These are phyloP conservation scores for Pseudorhombus dupliciocellatus DNA, from an alignment of 2,113 vertebrate genomes.

Conservation along the genomic window DNA sequence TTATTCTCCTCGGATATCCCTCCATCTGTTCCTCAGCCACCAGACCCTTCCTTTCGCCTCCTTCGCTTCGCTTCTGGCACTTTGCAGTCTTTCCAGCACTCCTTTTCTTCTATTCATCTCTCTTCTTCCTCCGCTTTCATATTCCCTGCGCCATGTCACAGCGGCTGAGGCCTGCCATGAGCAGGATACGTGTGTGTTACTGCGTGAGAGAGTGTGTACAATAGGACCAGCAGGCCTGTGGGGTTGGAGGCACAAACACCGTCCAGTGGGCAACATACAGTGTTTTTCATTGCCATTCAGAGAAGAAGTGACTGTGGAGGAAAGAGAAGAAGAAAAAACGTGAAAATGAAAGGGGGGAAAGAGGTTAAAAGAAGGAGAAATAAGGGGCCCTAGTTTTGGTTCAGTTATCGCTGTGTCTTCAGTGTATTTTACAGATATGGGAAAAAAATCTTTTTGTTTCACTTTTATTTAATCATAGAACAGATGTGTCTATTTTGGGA, in stretches of 20 bases:
- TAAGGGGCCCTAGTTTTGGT: too few relatives aligned
- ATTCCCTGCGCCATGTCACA: slow-evolving; percentile 56
- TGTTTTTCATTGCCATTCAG: neutral
- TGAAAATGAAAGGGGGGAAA: neutral
- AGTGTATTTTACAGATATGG: too few relatives aligned
- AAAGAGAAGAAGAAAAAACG: neutral
- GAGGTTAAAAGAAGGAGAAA: neutral
- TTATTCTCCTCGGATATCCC: slow-evolving; percentile 35
- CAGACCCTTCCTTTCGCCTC: slow-evolving; percentile 16
- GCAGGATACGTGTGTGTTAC: slow-evolving; percentile 21
- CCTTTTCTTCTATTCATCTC: slow-evolving; percentile 40
- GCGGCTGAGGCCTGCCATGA: slow-evolving; percentile 60
- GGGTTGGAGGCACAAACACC: slow-evolving; percentile 52
- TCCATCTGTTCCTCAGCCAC: slow-evolving; percentile 43
- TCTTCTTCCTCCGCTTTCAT: slow-evolving; percentile 41
- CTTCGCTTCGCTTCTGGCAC: slow-evolving; percentile 45
- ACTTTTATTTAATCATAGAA: too few relatives aligned
- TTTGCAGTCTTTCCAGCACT: slow-evolving; percentile 52
- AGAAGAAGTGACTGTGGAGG: neutral
- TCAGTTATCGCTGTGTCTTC: too few relatives aligned
- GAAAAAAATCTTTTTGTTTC: too few relatives aligned
- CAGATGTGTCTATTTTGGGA: too few relatives aligned
- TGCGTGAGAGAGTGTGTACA: slow-evolving; percentile 29
- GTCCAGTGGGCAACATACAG: neutral
- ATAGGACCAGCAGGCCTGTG: slow-evolving; percentile 45